phyloP scores from a whole-genome alignment of 2,113 vertebrate species.

The Ceuthmochares aereus region DNA sequence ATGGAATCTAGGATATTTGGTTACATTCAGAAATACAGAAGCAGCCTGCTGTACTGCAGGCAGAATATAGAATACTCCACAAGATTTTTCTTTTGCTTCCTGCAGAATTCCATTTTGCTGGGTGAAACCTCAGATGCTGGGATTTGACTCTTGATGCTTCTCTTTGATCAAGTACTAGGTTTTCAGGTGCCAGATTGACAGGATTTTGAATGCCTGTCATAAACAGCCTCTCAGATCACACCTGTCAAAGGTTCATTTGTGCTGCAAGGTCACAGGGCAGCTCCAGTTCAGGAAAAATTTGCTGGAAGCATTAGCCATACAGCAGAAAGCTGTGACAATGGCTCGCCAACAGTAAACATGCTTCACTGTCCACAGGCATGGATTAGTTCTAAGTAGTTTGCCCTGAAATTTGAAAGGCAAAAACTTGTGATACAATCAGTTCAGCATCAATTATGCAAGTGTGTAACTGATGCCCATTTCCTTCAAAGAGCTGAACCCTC shows the following conservation, averaged over 20 bases:
- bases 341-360: accelerated
- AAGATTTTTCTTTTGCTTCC: not conserved
- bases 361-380: not conserved
- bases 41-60: not conserved
- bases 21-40: not conserved
- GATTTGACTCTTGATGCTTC: not conserved
- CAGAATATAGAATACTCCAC: not conserved
- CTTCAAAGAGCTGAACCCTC: not conserved
- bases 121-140: not conserved
- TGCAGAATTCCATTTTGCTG: not conserved
- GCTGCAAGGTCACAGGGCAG: not conserved
- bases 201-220: not conserved
- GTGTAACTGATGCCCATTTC: not conserved
- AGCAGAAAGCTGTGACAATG: not conserved
- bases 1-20: not conserved
- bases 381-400: not conserved
- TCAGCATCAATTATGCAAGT: not conserved
- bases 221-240: not conserved
- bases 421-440: not conserved
- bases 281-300: not conserved
- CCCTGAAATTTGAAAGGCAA: not conserved
- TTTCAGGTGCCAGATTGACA: not conserved
- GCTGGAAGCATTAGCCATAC: not conserved
- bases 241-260: not conserved
- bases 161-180: not conserved